Percentiles rank a stretch among this genome's conserved stretches.
phyloP scores from a whole-genome alignment of 1,140 invertebrate genomes.

The Drosophila nannoptera region DNA sequence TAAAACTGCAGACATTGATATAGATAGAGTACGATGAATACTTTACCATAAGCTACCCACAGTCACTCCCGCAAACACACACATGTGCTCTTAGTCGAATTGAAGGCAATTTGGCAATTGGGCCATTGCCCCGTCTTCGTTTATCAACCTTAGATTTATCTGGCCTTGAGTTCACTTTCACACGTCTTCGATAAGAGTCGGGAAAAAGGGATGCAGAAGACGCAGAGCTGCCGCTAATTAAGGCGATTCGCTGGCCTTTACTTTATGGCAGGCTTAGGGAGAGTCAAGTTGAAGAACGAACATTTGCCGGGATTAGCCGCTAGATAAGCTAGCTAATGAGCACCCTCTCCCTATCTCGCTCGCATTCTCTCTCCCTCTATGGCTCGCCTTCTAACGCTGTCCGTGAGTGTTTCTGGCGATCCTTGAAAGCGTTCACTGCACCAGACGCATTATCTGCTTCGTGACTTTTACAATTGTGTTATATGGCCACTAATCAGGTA shows the following conservation, averaged over 20 bases:
- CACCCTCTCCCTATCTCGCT: too few species aligned
- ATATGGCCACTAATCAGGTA: conserved; percentile 13
- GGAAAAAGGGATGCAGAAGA: conserved; percentile 5
- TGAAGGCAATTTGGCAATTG: conserved; percentile 1
- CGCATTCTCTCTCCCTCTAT: background rate
- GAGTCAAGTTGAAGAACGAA: background rate
- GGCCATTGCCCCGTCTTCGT: conserved; percentile 17
- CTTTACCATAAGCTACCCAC: too few species aligned
- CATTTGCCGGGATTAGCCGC: too few species aligned
- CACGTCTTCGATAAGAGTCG: conserved; percentile 17
- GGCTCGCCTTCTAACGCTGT: background rate
- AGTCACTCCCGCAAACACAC: too few species aligned
- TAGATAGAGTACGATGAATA: too few species aligned
- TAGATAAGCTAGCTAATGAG: background rate
- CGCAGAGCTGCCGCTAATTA: conserved; percentile 6
- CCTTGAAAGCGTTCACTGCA: conserved; percentile 34
- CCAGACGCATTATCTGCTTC: conserved; percentile 16
- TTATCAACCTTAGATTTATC: conserved; percentile 14
- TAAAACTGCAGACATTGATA: too few species aligned
- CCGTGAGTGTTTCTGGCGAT: background rate
- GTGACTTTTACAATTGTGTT: conserved; percentile 36
- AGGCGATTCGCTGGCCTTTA: background rate
- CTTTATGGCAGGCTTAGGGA: background rate
- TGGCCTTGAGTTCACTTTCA: conserved; percentile 1
- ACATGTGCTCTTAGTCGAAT: background rate